Percentiles rank a stretch among this genome's conserved stretches.
Evolutionary conservation across 1,140 invertebrate genomes (phyloP).

Genomic region (Polypedilum vanderplanki): DNA sequence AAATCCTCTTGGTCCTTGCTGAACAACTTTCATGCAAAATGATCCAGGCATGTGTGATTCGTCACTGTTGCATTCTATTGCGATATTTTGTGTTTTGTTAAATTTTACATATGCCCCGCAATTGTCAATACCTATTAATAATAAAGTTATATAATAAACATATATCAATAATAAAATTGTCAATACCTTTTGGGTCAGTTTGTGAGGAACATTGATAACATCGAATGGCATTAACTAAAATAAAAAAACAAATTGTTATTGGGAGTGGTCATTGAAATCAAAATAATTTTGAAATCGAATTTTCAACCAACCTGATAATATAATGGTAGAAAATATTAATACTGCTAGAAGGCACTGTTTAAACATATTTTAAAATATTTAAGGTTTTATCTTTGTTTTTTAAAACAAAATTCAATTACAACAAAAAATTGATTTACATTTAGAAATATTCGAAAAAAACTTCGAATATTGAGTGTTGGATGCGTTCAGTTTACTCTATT

Average conservation of each 20-base stretch:
- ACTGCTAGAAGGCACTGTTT: not conserved
- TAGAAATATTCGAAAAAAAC: too few relatives aligned
- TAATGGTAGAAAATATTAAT: not conserved
- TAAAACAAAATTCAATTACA: too few relatives aligned
- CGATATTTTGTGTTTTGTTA: constrained; percentile 67
- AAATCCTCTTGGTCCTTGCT: constrained; percentile 83
- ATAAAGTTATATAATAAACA: too few relatives aligned
- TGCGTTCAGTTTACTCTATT: too few relatives aligned
- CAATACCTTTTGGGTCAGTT: constrained; percentile 62
- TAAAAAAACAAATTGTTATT: constrained; percentile 29
- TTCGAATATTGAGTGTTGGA: too few relatives aligned
- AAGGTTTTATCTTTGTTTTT: too few relatives aligned
- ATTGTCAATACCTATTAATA: constrained; percentile 66
- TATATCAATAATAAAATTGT: too few relatives aligned
- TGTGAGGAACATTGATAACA: constrained; percentile 86
- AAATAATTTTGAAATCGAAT: too few relatives aligned
- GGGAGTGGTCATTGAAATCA: not conserved
- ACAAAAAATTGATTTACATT: too few relatives aligned
- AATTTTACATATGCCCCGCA: constrained; percentile 83
- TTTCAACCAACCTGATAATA: not conserved
- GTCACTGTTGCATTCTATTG: constrained; percentile 82
- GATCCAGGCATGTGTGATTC: constrained; percentile 85
- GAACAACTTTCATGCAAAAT: constrained; percentile 85
- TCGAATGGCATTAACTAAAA: constrained; percentile 57
- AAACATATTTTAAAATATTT: not conserved